A percentile compares a stretch with the other conserved stretches of the same genome.
Evolutionary conservation across 2,113 vertebrate species (phyloP).

Genomic region (Peromyscus maniculatus): DNA sequence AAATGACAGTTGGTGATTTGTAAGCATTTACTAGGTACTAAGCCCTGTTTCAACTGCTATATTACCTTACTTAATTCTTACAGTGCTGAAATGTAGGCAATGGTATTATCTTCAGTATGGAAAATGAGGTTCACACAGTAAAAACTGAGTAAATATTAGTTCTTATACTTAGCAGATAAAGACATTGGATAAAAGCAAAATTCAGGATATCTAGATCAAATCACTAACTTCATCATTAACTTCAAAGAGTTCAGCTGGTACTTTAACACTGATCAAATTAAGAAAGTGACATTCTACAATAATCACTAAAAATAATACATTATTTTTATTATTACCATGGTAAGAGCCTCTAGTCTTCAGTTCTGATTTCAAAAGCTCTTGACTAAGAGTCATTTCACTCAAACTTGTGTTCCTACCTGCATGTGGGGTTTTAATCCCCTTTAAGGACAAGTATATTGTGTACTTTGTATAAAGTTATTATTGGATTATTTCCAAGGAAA

Average conservation of each 20-base stretch:
- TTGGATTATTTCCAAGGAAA: slow-evolving; percentile 53
- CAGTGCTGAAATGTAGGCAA: neutral
- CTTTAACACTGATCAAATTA: neutral
- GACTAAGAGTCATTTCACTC: neutral
- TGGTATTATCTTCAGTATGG: neutral
- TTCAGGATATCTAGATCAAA: slow-evolving; percentile 24
- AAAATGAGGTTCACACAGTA: neutral
- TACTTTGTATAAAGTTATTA: slow-evolving; percentile 37
- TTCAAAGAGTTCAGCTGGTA: slow-evolving; percentile 14
- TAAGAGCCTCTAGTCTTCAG: neutral
- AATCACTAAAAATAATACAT: neutral
- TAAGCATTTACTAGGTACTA: neutral
- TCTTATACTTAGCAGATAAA: slow-evolving; percentile 13
- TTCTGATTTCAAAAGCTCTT: slow-evolving; percentile 35
- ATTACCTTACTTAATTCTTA: neutral
- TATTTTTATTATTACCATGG: neutral
- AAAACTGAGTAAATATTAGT: neutral
- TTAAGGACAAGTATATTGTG: slow-evolving; percentile 40
- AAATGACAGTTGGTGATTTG: neutral
- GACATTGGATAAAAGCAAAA: neutral
- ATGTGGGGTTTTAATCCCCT: neutral
- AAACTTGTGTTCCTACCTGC: neutral
- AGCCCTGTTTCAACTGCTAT: neutral
- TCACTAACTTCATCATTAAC: neutral
- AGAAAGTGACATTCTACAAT: neutral